Percentiles rank a stretch among this genome's conserved stretches.
phyloP scores from a whole-genome alignment of 2,888 invertebrate species.

The Orgyia antiqua region DNA sequence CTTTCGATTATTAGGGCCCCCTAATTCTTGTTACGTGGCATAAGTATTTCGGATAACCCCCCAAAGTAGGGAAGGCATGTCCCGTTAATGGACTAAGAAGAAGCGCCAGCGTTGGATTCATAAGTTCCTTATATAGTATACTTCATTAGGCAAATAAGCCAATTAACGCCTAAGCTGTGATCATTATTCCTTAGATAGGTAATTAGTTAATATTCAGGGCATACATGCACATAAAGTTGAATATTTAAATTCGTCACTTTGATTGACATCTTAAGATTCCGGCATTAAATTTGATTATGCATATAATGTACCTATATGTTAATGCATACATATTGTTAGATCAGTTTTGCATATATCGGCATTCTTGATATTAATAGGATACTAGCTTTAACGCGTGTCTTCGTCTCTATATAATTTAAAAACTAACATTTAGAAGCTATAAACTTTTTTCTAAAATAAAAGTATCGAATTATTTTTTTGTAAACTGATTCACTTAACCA shows the following conservation, averaged over 20 bases:
- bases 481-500: no score
- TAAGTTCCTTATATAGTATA: no score
- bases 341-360: constrained; percentile 31
- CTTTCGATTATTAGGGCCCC: no score
- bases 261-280: constrained; percentile 14
- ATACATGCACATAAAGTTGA: constrained; percentile 4
- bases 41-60: no score
- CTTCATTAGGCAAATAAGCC: constrained; percentile 1
- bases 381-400: no score
- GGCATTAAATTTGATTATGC: constrained; percentile 9
- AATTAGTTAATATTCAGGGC: constrained; percentile 3
- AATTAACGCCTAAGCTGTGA: background rate
- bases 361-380: constrained; percentile 29
- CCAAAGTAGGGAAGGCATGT: no score
- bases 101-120: no score
- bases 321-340: constrained; percentile 20
- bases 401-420: constrained; percentile 5
- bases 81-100: no score
- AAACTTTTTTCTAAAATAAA: no score
- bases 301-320: constrained; percentile 2
- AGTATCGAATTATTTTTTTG: no score
- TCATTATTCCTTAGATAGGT: constrained; percentile 2
- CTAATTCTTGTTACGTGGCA: no score
- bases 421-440: no score
- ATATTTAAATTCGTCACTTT: constrained; percentile 12